These are phyloP conservation scores for Isurus oxyrinchus DNA, from an alignment of 2,113 vertebrate genomes.

Conservation along the genomic window DNA sequence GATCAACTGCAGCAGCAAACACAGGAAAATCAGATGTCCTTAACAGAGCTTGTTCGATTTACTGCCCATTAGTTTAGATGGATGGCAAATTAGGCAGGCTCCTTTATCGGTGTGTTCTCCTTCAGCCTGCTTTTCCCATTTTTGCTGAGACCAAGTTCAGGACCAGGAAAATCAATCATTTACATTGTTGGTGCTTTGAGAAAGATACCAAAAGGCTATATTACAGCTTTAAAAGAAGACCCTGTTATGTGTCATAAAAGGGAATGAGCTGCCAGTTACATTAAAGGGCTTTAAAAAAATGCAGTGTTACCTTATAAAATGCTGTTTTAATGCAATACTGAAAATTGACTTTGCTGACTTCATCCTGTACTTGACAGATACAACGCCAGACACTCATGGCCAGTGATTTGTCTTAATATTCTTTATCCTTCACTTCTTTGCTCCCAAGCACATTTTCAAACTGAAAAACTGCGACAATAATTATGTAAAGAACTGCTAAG, in stretches of 20 bases:
- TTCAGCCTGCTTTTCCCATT: neutral
- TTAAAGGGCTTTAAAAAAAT: neutral
- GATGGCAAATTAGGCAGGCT: neutral
- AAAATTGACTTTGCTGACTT: neutral
- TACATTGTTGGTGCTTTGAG: neutral
- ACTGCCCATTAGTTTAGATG: neutral
- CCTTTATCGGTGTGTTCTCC: neutral
- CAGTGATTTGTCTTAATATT: neutral
- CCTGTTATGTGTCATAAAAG: neutral
- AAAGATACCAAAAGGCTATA: neutral
- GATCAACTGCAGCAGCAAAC: neutral
- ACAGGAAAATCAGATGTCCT: neutral
- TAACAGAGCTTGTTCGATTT: neutral
- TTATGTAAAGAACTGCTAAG: neutral
- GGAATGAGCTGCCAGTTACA: neutral
- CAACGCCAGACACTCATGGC: neutral
- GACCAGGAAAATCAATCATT: neutral
- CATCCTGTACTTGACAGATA: neutral
- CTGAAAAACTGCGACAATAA: constrained; percentile 17
- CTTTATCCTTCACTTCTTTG: neutral
- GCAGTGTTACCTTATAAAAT: neutral
- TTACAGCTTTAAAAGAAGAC: neutral
- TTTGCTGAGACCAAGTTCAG: neutral
- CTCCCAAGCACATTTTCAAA: neutral
- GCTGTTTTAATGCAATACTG: neutral